phyloP scores from a whole-genome alignment of 1,140 invertebrate species.

The Aphidius gifuensis region DNA sequence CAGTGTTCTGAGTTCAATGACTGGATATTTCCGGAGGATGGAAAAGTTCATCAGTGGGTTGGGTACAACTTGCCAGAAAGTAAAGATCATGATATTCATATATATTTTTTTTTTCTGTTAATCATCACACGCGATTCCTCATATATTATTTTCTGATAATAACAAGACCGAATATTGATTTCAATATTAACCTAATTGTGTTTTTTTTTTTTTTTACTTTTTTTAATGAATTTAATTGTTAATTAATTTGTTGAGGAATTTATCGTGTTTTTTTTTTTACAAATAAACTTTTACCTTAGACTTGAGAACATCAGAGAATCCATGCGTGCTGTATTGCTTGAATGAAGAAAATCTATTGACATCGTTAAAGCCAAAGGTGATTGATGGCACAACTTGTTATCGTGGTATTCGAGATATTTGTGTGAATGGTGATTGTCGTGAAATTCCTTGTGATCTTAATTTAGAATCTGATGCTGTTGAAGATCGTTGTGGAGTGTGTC shows the following conservation, averaged over 20 bases:
- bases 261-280: no score
- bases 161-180: not conserved
- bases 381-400: conserved; percentile 56
- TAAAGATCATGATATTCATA: conserved; percentile 23
- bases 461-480: conserved; percentile 60
- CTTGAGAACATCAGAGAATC: no score
- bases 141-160: conserved; percentile 3
- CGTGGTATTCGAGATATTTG: conserved; percentile 55
- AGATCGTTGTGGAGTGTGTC: conserved; percentile 62
- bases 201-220: no score
- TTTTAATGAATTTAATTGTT: no score
- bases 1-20: conserved; percentile 44
- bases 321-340: conserved; percentile 47
- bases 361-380: conserved; percentile 37
- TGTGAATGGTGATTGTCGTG: conserved; percentile 52
- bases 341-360: conserved; percentile 50
- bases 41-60: conserved; percentile 40
- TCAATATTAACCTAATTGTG: no score
- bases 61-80: conserved; percentile 41
- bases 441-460: conserved; percentile 61
- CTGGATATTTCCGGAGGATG: conserved; percentile 46
- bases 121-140: not conserved
- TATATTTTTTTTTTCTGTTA: no score
- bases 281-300: no score
- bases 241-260: no score